Conservation (phyloP, 2,888 invertebrate species). For the Andrena chrysosceles region DNA sequence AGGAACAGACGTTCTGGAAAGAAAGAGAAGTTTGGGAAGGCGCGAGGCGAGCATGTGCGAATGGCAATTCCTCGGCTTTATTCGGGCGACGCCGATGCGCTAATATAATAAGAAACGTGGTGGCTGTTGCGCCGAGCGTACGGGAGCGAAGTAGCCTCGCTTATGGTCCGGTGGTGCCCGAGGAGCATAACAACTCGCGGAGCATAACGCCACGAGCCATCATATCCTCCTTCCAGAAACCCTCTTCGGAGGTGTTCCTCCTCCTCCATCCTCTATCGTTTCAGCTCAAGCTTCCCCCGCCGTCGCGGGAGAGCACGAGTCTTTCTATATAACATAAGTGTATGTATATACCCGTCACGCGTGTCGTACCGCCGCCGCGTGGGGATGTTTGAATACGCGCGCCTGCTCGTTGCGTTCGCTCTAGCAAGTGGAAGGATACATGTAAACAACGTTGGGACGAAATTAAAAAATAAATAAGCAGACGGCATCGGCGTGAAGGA, state of each 20-base stretch:
- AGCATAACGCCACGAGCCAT: slow-evolving; percentile 85
- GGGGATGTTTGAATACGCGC: slow-evolving; percentile 27
- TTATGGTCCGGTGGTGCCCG: slow-evolving; percentile 84
- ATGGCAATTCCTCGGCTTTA: slow-evolving; percentile 60
- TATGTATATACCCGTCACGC: slow-evolving; percentile 59
- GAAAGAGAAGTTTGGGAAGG: not conserved
- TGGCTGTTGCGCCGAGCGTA: slow-evolving; percentile 72
- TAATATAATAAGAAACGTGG: slow-evolving; percentile 83
- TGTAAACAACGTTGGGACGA: slow-evolving; percentile 11
- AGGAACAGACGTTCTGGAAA: not conserved
- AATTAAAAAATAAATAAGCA: not conserved
- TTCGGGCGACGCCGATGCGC: slow-evolving; percentile 81
- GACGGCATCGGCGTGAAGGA: not conserved
- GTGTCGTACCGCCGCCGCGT: slow-evolving; percentile 36
- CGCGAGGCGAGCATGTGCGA: not conserved
- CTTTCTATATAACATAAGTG: slow-evolving; percentile 14
- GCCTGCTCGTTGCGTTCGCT: slow-evolving; percentile 15
- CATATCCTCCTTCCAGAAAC: slow-evolving; percentile 83
- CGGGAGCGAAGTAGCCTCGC: slow-evolving; percentile 80
- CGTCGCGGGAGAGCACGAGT: slow-evolving; percentile 50
- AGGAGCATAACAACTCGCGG: slow-evolving; percentile 84
- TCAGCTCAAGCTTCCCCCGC: slow-evolving; percentile 40
- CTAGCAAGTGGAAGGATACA: slow-evolving; percentile 37
- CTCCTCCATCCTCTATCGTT: slow-evolving; percentile 49
- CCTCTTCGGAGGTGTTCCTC: slow-evolving; percentile 69